Evolutionary conservation across 2,113 vertebrate species (phyloP).

Genomic region (Tympanuchus pallidicinctus): DNA sequence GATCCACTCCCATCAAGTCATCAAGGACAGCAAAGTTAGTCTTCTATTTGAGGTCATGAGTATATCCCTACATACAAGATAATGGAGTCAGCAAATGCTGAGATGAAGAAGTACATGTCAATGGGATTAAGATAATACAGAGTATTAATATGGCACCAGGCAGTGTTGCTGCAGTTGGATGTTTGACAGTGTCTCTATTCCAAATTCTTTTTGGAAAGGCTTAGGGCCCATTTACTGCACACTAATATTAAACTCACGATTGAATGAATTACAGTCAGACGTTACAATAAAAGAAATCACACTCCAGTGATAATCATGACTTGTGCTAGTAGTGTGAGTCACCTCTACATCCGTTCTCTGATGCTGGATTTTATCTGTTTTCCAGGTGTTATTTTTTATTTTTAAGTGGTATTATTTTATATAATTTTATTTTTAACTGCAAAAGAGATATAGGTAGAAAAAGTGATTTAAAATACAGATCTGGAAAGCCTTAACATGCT

Average conservation of each 20-base stretch:
- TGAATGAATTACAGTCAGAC: not conserved
- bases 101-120: not conserved
- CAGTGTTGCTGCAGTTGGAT: not conserved
- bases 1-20: not conserved
- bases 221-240: constrained; percentile 1
- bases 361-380: not conserved
- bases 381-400: not conserved
- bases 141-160: constrained; percentile 29
- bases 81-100: not conserved
- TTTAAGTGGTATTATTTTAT: too few species aligned
- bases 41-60: not conserved
- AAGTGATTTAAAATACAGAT: not conserved
- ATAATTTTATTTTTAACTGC: not conserved
- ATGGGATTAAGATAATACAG: constrained; percentile 1
- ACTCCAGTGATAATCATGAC: not conserved
- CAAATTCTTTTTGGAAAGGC: constrained; percentile 20
- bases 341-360: not conserved
- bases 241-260: not conserved
- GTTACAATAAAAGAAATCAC: not conserved
- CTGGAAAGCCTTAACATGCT: not conserved
- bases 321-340: not conserved
- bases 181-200: not conserved
- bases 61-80: not conserved
- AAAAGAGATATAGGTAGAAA: not conserved
- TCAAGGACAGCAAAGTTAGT: not conserved